phyloP scores from a whole-genome alignment of 1,140 invertebrate genomes.

The Parasteatoda tepidariorum region DNA sequence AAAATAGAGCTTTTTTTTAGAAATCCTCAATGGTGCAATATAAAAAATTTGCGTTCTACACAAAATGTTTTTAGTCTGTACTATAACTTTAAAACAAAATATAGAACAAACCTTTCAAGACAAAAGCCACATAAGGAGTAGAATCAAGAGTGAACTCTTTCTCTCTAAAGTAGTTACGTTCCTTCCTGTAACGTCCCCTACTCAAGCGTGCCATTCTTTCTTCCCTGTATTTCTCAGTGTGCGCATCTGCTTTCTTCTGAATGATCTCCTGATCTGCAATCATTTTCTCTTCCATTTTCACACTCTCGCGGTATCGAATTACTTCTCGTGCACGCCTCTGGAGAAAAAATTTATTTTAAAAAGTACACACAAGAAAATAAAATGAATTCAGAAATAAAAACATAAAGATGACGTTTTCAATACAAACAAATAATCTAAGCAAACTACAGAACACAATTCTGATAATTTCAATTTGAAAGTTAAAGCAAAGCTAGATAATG shows the following conservation, averaged over 20 bases:
- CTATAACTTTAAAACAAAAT: too few relatives aligned
- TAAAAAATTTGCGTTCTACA: too few relatives aligned
- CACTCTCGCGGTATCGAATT: conserved; percentile 74
- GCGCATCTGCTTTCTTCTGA: conserved; percentile 76
- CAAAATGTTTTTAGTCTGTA: too few relatives aligned
- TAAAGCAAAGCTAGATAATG: too few relatives aligned
- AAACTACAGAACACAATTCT: too few relatives aligned
- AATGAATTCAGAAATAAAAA: too few relatives aligned
- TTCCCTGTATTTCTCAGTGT: conserved; percentile 76
- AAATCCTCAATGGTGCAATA: too few relatives aligned
- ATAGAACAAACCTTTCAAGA: conserved; percentile 68
- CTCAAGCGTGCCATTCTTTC: conserved; percentile 75
- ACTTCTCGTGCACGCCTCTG: conserved; percentile 79
- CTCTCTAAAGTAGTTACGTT: conserved; percentile 12
- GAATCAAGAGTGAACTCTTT: conserved; percentile 67
- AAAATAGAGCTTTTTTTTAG: too few relatives aligned
- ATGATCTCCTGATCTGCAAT: conserved; percentile 75
- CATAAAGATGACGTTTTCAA: too few relatives aligned
- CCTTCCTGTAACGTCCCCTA: conserved; percentile 67
- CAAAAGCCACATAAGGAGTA: conserved; percentile 65
- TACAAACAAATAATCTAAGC: too few relatives aligned
- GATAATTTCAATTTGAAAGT: too few relatives aligned
- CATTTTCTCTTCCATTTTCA: conserved; percentile 75
- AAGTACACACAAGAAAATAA: not conserved
- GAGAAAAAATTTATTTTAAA: conserved; percentile 48